Evolutionary conservation across 2,797 vertebrate genomes (phyloP).

Genomic region (Coreius guichenoti): DNA sequence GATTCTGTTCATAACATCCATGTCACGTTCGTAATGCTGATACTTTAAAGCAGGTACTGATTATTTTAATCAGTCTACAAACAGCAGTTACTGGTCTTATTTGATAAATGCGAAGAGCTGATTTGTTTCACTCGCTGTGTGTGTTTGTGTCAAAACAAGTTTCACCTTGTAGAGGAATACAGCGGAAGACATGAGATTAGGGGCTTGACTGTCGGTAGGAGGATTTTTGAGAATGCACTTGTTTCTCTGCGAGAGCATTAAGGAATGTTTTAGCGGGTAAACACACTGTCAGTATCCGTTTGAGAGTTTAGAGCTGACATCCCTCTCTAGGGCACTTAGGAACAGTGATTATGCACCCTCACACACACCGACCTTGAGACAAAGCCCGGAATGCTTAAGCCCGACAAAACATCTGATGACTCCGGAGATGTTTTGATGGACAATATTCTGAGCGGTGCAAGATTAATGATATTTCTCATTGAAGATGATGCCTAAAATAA

Average conservation of each 20-base stretch:
- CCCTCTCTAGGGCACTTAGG: constrained; percentile 53
- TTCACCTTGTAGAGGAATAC: constrained; percentile 42
- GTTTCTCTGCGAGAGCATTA: constrained; percentile 46
- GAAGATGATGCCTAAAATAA: constrained; percentile 20
- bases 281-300: constrained; percentile 58
- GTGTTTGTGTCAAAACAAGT: constrained; percentile 47
- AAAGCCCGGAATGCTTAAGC: constrained; percentile 48
- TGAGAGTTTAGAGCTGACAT: constrained; percentile 58
- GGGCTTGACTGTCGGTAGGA: constrained; percentile 35
- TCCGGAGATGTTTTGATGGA: constrained; percentile 46
- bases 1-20: constrained; percentile 10
- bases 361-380: constrained; percentile 58
- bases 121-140: constrained; percentile 23
- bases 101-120: constrained; percentile 38
- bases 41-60: constrained; percentile 39
- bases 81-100: constrained; percentile 44
- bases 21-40: constrained; percentile 12
- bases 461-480: constrained; percentile 30
- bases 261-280: constrained; percentile 54
- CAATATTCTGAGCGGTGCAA: constrained; percentile 18
- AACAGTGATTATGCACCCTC: constrained; percentile 52
- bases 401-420: constrained; percentile 37
- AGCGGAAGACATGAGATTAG: constrained; percentile 39
- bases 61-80: constrained; percentile 47
- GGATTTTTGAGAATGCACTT: constrained; percentile 28